Conservation (phyloP, 2,797 vertebrate genomes). For the Mus caroli region DNA sequence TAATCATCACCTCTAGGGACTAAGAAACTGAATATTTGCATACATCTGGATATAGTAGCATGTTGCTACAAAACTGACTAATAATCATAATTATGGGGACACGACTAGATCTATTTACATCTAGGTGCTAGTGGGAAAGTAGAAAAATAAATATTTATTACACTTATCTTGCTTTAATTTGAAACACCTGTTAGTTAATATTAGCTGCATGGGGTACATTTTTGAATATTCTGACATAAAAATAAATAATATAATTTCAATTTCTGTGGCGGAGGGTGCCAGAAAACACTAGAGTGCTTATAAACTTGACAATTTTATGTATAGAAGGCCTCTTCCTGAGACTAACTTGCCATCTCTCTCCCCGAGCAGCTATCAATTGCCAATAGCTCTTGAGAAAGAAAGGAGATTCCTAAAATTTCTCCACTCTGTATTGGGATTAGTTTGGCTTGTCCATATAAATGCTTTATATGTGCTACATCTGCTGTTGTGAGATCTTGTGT, state of each 20-base stretch:
- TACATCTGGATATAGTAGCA: conserved; percentile 76
- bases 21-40: conserved; percentile 79
- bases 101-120: conserved; percentile 84
- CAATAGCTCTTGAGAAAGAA: not conserved
- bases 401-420: not conserved
- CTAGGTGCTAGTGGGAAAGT: conserved; percentile 74
- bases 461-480: not conserved
- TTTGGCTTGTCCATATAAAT: not conserved
- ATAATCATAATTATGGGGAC: conserved; percentile 82
- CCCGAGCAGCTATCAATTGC: no score
- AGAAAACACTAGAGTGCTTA: conserved; percentile 40
- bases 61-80: conserved; percentile 84
- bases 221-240: conserved; percentile 63
- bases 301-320: not conserved
- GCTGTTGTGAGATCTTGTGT: not conserved
- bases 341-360: not conserved
- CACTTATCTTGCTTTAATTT: conserved; percentile 74
- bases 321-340: not conserved
- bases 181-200: conserved; percentile 66
- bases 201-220: conserved; percentile 46
- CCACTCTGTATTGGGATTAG: not conserved
- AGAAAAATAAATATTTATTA: conserved; percentile 84
- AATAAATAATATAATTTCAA: conserved; percentile 35
- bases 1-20: conserved; percentile 77
- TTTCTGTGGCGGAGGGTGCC: not conserved